These are phyloP conservation scores for Notospermus geniculatus DNA, from an alignment of 1,140 invertebrate genomes.

Conservation along the genomic window DNA sequence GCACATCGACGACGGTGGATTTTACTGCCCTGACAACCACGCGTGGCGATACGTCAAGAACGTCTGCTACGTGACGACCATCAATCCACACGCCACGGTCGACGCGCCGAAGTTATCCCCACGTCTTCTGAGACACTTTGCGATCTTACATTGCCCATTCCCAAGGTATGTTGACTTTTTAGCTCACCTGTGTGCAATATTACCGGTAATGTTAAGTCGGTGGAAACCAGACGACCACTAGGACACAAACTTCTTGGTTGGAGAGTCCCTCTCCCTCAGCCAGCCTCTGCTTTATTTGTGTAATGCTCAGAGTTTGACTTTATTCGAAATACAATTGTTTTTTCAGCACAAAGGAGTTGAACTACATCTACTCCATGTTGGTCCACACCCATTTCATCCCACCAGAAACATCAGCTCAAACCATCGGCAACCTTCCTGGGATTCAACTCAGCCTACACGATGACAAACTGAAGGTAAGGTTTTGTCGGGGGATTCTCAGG, in stretches of 20 bases:
- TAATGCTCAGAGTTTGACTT: no score
- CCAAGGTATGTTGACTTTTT: conserved; percentile 32
- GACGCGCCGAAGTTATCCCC: conserved; percentile 38
- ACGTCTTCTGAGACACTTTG: conserved; percentile 52
- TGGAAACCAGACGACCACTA: no score
- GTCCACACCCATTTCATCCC: conserved; percentile 2
- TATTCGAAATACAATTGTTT: background rate
- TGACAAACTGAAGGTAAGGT: no score
- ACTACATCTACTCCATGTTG: conserved; percentile 5
- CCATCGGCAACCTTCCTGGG: no score
- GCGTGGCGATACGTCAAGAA: conserved; percentile 53
- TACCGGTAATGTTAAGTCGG: background rate
- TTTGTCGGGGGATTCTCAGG: no score
- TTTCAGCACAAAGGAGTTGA: background rate
- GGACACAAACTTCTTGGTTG: no score
- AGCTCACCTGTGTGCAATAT: background rate
- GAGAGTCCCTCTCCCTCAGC: no score
- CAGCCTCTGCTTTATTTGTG: no score
- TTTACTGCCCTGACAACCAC: conserved; percentile 45
- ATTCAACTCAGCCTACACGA: no score
- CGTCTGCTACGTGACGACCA: conserved; percentile 50
- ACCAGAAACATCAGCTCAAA: background rate
- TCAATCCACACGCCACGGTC: conserved; percentile 47
- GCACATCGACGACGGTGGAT: conserved; percentile 54
- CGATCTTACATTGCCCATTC: conserved; percentile 48